These are phyloP conservation scores for Grus americana DNA, from an alignment of 2,113 vertebrate species.

Conservation along the genomic window DNA sequence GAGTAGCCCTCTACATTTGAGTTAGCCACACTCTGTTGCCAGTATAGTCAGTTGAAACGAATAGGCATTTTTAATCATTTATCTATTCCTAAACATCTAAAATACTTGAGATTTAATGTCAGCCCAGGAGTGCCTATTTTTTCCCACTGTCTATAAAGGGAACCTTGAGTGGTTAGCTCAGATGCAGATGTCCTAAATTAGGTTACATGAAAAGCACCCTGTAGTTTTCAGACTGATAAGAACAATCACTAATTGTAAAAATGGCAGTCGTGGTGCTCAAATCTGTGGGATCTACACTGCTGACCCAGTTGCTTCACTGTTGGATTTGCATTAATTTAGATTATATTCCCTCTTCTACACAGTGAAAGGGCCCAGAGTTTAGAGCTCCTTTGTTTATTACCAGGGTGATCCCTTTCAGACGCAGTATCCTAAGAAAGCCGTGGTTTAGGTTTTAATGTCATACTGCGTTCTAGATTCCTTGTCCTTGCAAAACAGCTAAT, in stretches of 20 bases:
- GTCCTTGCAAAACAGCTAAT: neutral
- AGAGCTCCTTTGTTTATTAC: neutral
- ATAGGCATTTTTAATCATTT: neutral
- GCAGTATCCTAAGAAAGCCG: neutral
- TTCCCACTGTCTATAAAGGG: neutral
- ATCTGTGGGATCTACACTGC: neutral
- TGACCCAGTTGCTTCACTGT: neutral
- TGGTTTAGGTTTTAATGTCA: neutral
- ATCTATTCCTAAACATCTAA: neutral
- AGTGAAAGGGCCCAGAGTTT: neutral
- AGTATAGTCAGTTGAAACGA: neutral
- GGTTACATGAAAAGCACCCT: neutral
- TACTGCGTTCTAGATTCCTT: neutral
- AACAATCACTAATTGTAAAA: neutral
- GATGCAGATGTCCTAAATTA: slow-evolving; percentile 22
- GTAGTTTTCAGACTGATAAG: neutral
- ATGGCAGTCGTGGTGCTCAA: neutral
- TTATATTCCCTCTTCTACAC: neutral
- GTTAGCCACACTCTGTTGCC: neutral
- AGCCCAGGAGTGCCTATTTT: neutral
- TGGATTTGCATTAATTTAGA: slow-evolving; percentile 1
- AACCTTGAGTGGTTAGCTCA: slow-evolving; percentile 1
- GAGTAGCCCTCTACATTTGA: neutral
- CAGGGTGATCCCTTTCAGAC: neutral
- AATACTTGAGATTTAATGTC: neutral